These are phyloP conservation scores for Neoarius graeffei DNA, from an alignment of 2,113 vertebrate species.

Conservation along the genomic window DNA sequence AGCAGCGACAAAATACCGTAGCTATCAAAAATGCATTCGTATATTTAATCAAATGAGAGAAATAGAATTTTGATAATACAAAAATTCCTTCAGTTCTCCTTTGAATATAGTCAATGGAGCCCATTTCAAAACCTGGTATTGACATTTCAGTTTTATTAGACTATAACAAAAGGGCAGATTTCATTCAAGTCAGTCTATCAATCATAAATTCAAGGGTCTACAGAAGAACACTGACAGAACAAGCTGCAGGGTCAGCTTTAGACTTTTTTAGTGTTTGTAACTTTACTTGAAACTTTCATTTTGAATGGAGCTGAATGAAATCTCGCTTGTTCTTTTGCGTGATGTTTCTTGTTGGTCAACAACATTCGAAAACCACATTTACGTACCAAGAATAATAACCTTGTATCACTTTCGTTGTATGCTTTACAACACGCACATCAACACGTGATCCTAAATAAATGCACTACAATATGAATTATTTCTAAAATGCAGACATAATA, in stretches of 20 bases:
- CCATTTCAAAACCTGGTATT: background rate
- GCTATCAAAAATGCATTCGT: too few species aligned
- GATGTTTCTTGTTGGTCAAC: background rate
- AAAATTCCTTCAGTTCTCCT: too few species aligned
- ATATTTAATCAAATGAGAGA: too few species aligned
- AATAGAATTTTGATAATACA: too few species aligned
- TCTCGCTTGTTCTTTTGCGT: background rate
- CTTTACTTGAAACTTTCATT: background rate
- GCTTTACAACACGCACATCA: background rate
- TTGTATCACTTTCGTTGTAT: background rate
- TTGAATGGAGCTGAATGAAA: background rate
- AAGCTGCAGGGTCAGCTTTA: background rate
- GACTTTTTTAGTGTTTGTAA: background rate
- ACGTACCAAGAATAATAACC: background rate
- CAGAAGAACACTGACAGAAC: background rate
- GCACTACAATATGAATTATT: background rate
- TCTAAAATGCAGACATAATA: background rate
- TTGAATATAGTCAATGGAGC: background rate
- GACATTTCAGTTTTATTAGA: background rate
- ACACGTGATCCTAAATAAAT: background rate
- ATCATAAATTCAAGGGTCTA: background rate
- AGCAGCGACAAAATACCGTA: too few species aligned
- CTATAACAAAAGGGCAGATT: background rate
- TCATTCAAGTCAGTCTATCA: background rate
- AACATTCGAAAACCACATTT: background rate